Evolutionary conservation across 2,113 vertebrate species (phyloP).

Genomic region (Chloroceryle aenea): DNA sequence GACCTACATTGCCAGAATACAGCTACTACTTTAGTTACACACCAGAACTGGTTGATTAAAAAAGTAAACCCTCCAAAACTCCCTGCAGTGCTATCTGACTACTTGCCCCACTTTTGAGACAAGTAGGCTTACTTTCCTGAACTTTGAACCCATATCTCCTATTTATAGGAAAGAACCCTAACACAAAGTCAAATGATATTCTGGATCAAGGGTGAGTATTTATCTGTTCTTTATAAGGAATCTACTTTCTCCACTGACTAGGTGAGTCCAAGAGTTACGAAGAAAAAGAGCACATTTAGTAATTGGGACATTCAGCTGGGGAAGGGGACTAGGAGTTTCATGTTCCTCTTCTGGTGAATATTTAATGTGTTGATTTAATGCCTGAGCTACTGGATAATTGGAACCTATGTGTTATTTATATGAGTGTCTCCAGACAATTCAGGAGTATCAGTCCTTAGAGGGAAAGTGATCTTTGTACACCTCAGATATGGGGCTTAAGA

Average conservation of each 20-base stretch:
- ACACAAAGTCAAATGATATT: not conserved
- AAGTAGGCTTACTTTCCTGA: not conserved
- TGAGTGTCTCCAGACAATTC: not conserved
- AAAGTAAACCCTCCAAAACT: not conserved
- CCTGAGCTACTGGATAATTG: not conserved
- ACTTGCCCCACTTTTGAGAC: not conserved
- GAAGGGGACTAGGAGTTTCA: not conserved
- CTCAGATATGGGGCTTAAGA: not conserved
- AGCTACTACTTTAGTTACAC: not conserved
- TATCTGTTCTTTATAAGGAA: not conserved
- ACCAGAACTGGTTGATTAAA: not conserved
- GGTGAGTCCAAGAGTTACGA: not conserved
- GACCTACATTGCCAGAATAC: not conserved
- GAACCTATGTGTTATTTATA: not conserved
- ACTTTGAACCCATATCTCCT: not conserved
- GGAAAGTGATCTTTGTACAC: not conserved
- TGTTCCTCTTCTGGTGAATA: not conserved
- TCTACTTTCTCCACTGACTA: not conserved
- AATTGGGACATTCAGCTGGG: not conserved
- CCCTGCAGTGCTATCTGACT: not conserved
- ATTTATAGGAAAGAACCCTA: not conserved
- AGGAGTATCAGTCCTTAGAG: not conserved
- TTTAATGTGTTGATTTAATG: not conserved
- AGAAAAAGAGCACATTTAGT: not conserved
- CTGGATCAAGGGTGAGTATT: not conserved